Evolutionary conservation across 2,888 invertebrate species (phyloP).

Genomic region (Abrostola triplasia): DNA sequence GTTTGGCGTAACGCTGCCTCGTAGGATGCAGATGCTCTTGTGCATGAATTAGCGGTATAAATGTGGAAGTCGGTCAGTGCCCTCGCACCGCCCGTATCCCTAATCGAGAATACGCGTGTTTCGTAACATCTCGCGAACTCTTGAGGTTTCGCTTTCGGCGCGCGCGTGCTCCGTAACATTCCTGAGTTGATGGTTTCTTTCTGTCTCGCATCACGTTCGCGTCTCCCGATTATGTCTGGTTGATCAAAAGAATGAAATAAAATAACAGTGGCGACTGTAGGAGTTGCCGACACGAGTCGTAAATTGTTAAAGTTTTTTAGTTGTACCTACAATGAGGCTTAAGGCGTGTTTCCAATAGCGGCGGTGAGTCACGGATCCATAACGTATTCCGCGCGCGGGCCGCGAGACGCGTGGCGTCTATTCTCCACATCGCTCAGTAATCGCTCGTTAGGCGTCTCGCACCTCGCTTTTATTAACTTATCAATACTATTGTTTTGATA

Average conservation of each 20-base stretch:
- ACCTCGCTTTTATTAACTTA: conserved; percentile 86
- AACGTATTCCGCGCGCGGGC: conserved; percentile 76
- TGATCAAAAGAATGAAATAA: conserved; percentile 57
- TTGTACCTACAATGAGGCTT: conserved; percentile 62
- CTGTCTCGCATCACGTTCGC: conserved; percentile 70
- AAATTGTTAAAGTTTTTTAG: conserved; percentile 69
- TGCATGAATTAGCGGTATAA: conserved; percentile 85
- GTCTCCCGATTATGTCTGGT: conserved; percentile 46
- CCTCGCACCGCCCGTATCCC: conserved; percentile 78
- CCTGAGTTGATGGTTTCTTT: conserved; percentile 66
- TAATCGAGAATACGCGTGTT: conserved; percentile 81
- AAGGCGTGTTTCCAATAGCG: conserved; percentile 58
- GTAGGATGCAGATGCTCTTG: conserved; percentile 80
- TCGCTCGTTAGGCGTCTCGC: conserved; percentile 83
- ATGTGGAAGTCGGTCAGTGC: conserved; percentile 87
- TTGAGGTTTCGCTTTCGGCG: conserved; percentile 81
- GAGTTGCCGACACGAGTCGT: conserved; percentile 72
- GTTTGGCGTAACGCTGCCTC: conserved; percentile 68
- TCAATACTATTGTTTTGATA: conserved; percentile 89
- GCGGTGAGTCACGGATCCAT: conserved; percentile 76
- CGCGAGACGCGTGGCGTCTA: conserved; percentile 74
- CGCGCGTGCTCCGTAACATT: conserved; percentile 69
- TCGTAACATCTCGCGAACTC: conserved; percentile 78
- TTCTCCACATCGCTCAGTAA: conserved; percentile 75
- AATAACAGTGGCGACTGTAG: conserved; percentile 61